A percentile compares a stretch with the other conserved stretches of the same genome.
Conservation (phyloP, 2,888 invertebrate genomes). For the Chymomyza amoena region DNA sequence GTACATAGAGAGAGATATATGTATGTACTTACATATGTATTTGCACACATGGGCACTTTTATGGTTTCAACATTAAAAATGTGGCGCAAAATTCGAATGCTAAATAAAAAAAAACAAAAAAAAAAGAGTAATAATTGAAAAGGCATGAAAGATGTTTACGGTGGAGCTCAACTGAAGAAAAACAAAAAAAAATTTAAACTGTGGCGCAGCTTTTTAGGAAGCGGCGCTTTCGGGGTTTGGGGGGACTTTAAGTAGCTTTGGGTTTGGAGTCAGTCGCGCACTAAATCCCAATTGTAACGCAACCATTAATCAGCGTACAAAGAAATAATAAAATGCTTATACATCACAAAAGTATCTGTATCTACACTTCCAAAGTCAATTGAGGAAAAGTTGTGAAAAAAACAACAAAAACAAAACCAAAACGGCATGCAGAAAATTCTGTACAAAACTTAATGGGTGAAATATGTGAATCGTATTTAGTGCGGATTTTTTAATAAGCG, state of each 20-base stretch:
- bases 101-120: slow-evolving; percentile 5
- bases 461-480: too few species aligned
- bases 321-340: slow-evolving; percentile 29
- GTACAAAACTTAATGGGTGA: too few species aligned
- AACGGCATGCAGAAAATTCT: too few species aligned
- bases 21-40: slow-evolving; percentile 3
- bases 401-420: too few species aligned
- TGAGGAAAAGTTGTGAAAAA: slow-evolving; percentile 10
- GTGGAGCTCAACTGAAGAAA: slow-evolving; percentile 7
- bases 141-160: slow-evolving; percentile 45
- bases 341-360: not conserved
- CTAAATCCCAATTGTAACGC: slow-evolving; percentile 76
- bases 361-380: not conserved
- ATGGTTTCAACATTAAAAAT: slow-evolving; percentile 47
- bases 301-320: slow-evolving; percentile 58
- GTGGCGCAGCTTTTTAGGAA: slow-evolving; percentile 14
- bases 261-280: slow-evolving; percentile 63
- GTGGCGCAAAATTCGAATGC: slow-evolving; percentile 62
- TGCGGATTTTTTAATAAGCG: too few species aligned
- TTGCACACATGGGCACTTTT: slow-evolving; percentile 32
- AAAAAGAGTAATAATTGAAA: slow-evolving; percentile 51
- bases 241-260: slow-evolving; percentile 8
- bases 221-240: not conserved
- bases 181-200: slow-evolving; percentile 16
- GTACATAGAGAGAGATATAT: too few species aligned